phyloP scores from a whole-genome alignment of 1,140 invertebrate species.

The Drosophila bipectinata region DNA sequence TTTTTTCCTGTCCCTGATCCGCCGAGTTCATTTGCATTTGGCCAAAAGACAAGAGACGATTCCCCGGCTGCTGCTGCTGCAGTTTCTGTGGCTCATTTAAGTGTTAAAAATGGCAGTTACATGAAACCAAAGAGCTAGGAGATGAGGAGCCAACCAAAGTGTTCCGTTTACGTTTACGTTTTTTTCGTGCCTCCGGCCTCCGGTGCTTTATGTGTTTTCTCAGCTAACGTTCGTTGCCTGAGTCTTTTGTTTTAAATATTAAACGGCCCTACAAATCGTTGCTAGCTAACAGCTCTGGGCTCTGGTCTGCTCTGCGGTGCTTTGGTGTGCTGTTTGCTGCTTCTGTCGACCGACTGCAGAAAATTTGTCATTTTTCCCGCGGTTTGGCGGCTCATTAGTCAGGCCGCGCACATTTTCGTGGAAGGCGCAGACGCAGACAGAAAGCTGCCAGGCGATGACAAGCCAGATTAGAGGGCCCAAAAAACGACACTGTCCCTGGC shows the following conservation, averaged over 20 bases:
- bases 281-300: conserved; percentile 31
- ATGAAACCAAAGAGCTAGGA: conserved; percentile 43
- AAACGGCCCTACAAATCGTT: conserved; percentile 77
- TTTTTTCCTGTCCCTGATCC: conserved; percentile 39
- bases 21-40: conserved; percentile 70
- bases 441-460: conserved; percentile 80
- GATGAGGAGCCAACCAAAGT: conserved; percentile 61
- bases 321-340: conserved; percentile 5
- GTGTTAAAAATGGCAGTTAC: conserved; percentile 82
- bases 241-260: conserved; percentile 82
- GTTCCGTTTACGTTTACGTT: conserved; percentile 77
- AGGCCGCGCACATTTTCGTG: conserved; percentile 77
- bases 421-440: conserved; percentile 65
- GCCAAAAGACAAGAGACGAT: conserved; percentile 31
- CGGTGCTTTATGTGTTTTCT: conserved; percentile 50
- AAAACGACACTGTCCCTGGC: conserved; percentile 60
- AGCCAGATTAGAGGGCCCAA: conserved; percentile 63
- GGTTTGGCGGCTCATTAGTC: conserved; percentile 80
- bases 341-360: conserved; percentile 39
- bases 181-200: conserved; percentile 44
- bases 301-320: background rate
- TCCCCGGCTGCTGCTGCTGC: conserved; percentile 13
- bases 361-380: conserved; percentile 82
- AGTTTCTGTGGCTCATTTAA: conserved; percentile 65
- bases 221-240: conserved; percentile 51